Evolutionary conservation across 2,113 vertebrate species (phyloP).

Genomic region (Seriola quinqueradiata): DNA sequence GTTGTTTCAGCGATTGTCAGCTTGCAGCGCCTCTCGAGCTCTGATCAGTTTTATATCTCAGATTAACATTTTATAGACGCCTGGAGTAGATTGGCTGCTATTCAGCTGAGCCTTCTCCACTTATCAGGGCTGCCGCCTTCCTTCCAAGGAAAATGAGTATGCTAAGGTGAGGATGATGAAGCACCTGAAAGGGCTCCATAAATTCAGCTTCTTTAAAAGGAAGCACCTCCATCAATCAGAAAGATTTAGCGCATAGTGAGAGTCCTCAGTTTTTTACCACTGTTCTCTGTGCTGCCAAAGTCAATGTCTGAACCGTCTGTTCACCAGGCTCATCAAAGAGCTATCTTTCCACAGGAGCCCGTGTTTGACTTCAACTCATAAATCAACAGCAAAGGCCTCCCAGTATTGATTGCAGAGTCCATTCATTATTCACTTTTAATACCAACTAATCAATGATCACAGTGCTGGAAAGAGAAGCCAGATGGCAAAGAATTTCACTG

Average conservation of each 20-base stretch:
- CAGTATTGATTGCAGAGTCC: constrained; percentile 50
- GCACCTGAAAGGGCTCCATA: constrained; percentile 12
- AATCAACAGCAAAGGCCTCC: constrained; percentile 67
- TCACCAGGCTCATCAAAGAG: constrained; percentile 57
- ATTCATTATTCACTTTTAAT: constrained; percentile 63
- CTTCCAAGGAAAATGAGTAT: constrained; percentile 9
- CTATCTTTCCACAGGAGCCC: constrained; percentile 39
- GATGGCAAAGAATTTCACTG: background rate
- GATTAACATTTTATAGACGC: background rate
- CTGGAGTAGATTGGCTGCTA: background rate
- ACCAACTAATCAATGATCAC: constrained; percentile 32
- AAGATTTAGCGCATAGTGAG: constrained; percentile 27
- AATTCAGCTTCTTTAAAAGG: constrained; percentile 35
- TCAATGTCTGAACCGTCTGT: constrained; percentile 41
- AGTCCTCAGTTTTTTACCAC: constrained; percentile 22
- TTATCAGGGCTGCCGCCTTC: constrained; percentile 13
- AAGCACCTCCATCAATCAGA: constrained; percentile 38
- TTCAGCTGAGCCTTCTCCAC: background rate
- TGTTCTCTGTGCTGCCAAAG: constrained; percentile 33
- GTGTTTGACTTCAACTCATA: constrained; percentile 57
- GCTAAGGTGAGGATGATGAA: constrained; percentile 31
- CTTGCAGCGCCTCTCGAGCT: background rate
- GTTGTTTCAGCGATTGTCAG: background rate
- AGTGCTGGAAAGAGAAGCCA: background rate
- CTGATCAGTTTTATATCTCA: constrained; percentile 23